Percentiles rank a stretch among this genome's conserved stretches.
These are phyloP conservation scores for Koerneria pararmatus DNA, from an alignment of 2,888 invertebrate genomes.

Conservation along the genomic window DNA sequence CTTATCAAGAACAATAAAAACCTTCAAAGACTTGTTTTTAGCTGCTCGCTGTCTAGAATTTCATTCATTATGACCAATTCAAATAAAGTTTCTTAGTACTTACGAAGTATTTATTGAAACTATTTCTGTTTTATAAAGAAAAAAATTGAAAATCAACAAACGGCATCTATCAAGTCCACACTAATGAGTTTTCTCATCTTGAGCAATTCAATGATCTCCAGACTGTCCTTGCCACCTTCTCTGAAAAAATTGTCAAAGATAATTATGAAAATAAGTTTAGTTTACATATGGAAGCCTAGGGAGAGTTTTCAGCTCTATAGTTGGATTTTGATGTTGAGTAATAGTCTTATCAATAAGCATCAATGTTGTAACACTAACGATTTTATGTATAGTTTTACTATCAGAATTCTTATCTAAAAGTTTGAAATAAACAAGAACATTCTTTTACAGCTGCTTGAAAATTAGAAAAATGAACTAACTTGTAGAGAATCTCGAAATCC, in stretches of 20 bases:
- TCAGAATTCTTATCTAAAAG: background rate
- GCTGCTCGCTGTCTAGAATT: too few species aligned
- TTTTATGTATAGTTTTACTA: background rate
- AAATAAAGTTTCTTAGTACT: too few species aligned
- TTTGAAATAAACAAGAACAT: background rate
- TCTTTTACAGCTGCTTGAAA: background rate
- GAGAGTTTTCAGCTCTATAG: background rate
- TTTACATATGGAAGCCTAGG: background rate
- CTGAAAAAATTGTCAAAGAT: constrained; percentile 21
- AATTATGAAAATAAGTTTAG: background rate
- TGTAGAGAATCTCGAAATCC: constrained; percentile 36
- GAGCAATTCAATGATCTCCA: constrained; percentile 43
- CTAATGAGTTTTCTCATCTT: constrained; percentile 45
- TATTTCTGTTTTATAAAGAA: background rate
- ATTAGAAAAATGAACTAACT: constrained; percentile 15
- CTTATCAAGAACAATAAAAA: too few species aligned
- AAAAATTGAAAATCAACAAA: background rate
- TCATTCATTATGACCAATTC: too few species aligned
- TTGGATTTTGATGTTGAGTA: background rate
- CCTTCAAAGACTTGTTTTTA: too few species aligned
- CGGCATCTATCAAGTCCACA: constrained; percentile 28
- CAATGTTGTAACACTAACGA: background rate
- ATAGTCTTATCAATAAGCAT: too few species aligned
- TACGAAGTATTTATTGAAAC: background rate
- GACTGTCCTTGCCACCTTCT: constrained; percentile 42